These are phyloP conservation scores for Ibycter americanus DNA, from an alignment of 2,797 vertebrate genomes.

Conservation along the genomic window DNA sequence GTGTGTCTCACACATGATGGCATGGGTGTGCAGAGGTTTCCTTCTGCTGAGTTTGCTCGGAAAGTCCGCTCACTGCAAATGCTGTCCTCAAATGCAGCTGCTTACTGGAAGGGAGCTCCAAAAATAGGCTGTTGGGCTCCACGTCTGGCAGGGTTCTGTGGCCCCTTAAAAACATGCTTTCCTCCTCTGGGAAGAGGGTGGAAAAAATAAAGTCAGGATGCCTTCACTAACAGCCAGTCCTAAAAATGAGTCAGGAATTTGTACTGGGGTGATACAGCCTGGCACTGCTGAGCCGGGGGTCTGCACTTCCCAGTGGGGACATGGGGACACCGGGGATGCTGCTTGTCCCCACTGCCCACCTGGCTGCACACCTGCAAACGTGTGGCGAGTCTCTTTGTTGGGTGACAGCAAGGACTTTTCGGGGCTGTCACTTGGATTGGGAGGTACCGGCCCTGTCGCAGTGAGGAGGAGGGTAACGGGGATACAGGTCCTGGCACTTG, in stretches of 20 bases:
- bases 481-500: conserved; percentile 52
- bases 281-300: fast-evolving
- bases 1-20: neutral
- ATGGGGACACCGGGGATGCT: fast-evolving
- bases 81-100: neutral
- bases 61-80: neutral
- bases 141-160: neutral
- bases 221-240: neutral
- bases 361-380: neutral
- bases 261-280: fast-evolving
- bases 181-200: neutral
- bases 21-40: neutral
- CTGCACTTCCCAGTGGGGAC: neutral
- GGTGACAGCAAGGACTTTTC: neutral
- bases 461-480: neutral
- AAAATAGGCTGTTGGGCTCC: neutral
- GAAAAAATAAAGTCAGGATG: neutral
- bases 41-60: neutral
- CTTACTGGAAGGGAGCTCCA: neutral
- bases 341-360: neutral
- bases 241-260: neutral
- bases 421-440: conserved; percentile 1
- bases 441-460: fast-evolving
- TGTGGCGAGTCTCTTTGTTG: neutral
- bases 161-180: neutral